Evolutionary conservation across 1,140 invertebrate genomes (phyloP).

Genomic region (Melipona quadrifasciata): DNA sequence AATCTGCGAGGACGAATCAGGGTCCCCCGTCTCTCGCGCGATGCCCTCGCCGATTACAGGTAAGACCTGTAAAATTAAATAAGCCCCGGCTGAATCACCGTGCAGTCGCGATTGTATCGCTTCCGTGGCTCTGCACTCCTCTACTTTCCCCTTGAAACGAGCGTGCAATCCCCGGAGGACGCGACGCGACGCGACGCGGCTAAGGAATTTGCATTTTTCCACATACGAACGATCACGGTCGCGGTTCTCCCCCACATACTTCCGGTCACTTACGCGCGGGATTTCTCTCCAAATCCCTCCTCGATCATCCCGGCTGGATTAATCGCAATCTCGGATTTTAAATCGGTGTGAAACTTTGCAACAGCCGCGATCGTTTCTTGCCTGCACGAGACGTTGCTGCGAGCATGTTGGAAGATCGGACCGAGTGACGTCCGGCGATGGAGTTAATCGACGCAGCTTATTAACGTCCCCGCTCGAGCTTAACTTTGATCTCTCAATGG

Average conservation of each 20-base stretch:
- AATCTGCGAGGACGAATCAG: conserved; percentile 23
- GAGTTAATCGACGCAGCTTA: conserved; percentile 14
- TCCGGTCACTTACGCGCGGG: not conserved
- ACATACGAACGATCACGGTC: not conserved
- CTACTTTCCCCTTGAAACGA: not conserved
- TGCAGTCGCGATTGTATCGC: conserved; percentile 18
- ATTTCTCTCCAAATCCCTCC: not conserved
- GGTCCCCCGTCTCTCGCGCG: conserved; percentile 16
- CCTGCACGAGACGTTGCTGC: not conserved
- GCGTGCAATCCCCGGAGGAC: conserved; percentile 4
- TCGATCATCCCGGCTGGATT: not conserved
- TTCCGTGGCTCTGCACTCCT: not conserved
- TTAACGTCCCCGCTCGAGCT: conserved; percentile 26
- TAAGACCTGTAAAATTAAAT: conserved; percentile 42
- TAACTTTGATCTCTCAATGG: conserved; percentile 45
- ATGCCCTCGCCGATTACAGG: not conserved
- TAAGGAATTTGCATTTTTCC: conserved; percentile 38
- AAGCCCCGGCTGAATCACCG: conserved; percentile 34
- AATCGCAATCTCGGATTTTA: not conserved
- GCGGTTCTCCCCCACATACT: not conserved
- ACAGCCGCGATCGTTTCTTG: too few relatives aligned
- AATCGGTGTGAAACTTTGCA: not conserved
- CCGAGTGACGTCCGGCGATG: not conserved
- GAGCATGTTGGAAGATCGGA: too few relatives aligned
- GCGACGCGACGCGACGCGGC: too few relatives aligned